Evolutionary conservation across 1,140 invertebrate genomes (phyloP).

Genomic region (Portunus trituberculatus): DNA sequence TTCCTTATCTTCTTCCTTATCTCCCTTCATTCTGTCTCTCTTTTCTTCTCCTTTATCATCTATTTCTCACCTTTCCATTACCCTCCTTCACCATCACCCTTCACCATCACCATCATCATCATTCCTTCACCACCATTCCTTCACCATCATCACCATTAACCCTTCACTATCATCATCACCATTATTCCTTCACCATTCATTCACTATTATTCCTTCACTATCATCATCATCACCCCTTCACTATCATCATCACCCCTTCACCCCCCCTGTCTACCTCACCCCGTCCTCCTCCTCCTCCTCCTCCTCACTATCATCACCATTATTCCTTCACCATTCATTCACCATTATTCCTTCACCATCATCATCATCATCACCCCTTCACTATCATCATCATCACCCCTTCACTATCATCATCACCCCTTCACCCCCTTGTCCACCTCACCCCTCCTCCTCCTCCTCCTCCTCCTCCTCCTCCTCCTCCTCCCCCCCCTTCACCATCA

Average conservation of each 20-base stretch:
- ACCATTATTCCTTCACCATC: constrained; percentile 80
- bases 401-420: constrained; percentile 80
- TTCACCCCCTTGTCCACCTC: neutral
- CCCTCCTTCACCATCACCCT: constrained; percentile 83
- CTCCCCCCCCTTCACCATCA: constrained; percentile 80
- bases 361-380: constrained; percentile 81
- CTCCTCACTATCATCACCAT: neutral
- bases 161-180: too few relatives aligned
- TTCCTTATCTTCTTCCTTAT: neutral
- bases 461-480: constrained; percentile 82
- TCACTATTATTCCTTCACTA: too few relatives aligned
- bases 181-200: too few relatives aligned
- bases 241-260: neutral
- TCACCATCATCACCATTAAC: too few relatives aligned
- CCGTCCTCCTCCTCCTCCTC: neutral
- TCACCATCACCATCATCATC: too few relatives aligned
- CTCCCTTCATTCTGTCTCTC: neutral
- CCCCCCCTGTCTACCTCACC: neutral
- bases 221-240: neutral
- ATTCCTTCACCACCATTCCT: neutral
- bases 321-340: neutral
- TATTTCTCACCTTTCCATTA: neutral
- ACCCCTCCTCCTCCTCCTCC: constrained; percentile 80
- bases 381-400: constrained; percentile 83
- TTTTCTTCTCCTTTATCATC: neutral